A percentile compares a stretch with the other conserved stretches of the same genome.
Conservation (phyloP, 2,797 vertebrate genomes). For the Setipinna tenuifilis region DNA sequence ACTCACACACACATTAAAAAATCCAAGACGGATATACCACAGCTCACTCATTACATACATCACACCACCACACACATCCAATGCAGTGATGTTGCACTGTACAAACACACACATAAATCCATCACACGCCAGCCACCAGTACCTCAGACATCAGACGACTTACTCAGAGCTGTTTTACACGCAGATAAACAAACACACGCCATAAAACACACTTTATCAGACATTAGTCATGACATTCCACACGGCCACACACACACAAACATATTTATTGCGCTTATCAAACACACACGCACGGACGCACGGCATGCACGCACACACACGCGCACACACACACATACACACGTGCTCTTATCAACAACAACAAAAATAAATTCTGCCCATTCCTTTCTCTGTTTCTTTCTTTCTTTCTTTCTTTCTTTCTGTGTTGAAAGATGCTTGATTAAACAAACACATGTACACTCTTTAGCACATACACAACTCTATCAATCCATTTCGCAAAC, state of each 20-base stretch:
- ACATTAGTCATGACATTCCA: background rate
- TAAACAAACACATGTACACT: background rate
- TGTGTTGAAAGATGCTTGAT: background rate
- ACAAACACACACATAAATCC: constrained; percentile 11
- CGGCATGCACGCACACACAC: background rate
- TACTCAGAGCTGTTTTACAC: background rate
- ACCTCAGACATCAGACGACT: constrained; percentile 1
- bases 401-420: background rate
- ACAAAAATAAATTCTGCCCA: background rate
- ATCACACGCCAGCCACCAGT: background rate
- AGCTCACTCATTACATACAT: background rate
- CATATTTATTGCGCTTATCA: background rate
- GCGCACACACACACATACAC: background rate
- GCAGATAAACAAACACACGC: constrained; percentile 6
- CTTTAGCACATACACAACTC: background rate
- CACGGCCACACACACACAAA: constrained; percentile 1
- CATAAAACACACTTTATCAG: background rate
- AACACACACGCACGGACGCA: background rate
- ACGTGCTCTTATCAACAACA: background rate
- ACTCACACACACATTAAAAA: background rate
- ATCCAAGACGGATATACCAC: background rate
- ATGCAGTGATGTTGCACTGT: background rate
- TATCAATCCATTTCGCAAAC: background rate
- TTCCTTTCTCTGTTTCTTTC: background rate
- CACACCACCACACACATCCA: background rate